These are phyloP conservation scores for Sitta carolinensis DNA, from an alignment of 2,797 vertebrate species.

Conservation along the genomic window DNA sequence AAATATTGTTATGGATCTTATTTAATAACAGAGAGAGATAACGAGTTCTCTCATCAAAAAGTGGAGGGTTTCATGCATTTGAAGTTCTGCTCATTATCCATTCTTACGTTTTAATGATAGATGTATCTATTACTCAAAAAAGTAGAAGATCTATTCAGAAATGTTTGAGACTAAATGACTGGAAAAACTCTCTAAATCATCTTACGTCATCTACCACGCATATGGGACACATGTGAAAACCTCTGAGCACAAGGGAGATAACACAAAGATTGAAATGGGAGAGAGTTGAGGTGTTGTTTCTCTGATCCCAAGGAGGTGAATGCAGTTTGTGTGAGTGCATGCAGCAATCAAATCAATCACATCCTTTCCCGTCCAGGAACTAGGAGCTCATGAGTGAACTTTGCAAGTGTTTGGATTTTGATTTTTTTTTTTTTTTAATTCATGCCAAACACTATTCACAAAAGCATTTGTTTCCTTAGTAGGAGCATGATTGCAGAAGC, in stretches of 20 bases:
- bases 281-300: not conserved
- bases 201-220: accelerated
- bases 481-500: not conserved
- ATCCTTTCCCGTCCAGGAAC: not conserved
- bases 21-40: conserved; percentile 13
- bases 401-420: not conserved
- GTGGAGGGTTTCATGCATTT: not conserved
- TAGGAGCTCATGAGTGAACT: not conserved
- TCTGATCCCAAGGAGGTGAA: not conserved
- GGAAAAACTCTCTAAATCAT: not conserved
- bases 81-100: not conserved
- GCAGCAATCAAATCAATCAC: not conserved
- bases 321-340: not conserved
- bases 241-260: not conserved
- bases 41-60: conserved; percentile 23
- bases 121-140: conserved; percentile 8
- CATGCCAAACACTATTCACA: not conserved
- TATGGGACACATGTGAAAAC: not conserved
- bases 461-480: not conserved
- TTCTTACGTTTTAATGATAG: conserved; percentile 24
- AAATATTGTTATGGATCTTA: conserved; percentile 23
- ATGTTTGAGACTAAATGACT: not conserved
- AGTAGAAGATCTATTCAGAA: not conserved
- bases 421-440: not conserved
- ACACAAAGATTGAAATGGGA: not conserved